A percentile compares a stretch with the other conserved stretches of the same genome.
Conservation (phyloP, 2,888 invertebrate genomes). For the Drosophila pseudotakahashii region DNA sequence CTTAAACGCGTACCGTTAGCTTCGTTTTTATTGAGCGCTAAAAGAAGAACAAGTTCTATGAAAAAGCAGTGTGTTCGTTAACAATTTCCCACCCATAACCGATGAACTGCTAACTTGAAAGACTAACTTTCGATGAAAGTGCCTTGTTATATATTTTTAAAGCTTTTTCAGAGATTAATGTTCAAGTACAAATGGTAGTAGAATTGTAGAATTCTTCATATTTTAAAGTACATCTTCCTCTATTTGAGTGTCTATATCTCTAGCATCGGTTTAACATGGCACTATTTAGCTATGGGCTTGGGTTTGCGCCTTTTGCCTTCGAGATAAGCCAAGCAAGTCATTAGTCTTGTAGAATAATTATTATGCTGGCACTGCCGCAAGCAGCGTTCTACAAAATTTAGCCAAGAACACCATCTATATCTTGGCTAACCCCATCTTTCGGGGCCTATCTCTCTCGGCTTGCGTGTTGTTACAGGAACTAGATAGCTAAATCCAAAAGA, state of each 20-base stretch:
- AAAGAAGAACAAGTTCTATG: conserved; percentile 19
- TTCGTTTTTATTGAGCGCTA: conserved; percentile 25
- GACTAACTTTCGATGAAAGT: conserved; percentile 15
- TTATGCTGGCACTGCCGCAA: conserved; percentile 49
- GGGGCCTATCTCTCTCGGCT: conserved; percentile 30
- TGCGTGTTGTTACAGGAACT: conserved; percentile 56
- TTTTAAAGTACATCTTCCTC: neutral
- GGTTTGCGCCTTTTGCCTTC: conserved; percentile 22
- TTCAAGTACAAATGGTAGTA: too few species aligned
- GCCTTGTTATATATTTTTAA: neutral
- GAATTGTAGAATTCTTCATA: too few species aligned
- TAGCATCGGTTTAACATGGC: conserved; percentile 52
- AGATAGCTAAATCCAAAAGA: conserved; percentile 22
- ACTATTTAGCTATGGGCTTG: conserved; percentile 41
- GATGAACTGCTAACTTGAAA: neutral
- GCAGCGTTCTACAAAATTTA: conserved; percentile 48
- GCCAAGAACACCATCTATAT: conserved; percentile 57
- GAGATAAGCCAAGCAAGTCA: conserved; percentile 52
- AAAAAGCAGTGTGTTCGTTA: conserved; percentile 7
- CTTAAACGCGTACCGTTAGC: conserved; percentile 27
- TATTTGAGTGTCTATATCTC: conserved; percentile 7
- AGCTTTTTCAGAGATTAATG: neutral
- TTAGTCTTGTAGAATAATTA: conserved; percentile 68
- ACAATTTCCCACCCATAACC: conserved; percentile 4
- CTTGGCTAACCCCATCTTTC: conserved; percentile 16